Base-by-base conservation (phyloP, 1,140 invertebrate species). In the Calephelis nemesis region DNA sequence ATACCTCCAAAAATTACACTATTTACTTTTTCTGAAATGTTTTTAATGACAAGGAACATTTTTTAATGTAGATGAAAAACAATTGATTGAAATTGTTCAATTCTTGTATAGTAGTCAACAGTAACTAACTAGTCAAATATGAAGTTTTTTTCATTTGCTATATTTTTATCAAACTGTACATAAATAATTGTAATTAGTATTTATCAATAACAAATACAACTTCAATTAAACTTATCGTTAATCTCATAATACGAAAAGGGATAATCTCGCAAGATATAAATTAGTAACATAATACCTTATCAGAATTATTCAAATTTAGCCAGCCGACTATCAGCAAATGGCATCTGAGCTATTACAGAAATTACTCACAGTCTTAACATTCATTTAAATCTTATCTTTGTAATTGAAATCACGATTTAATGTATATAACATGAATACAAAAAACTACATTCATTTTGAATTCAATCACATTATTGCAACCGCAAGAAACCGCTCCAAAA, bases 391-490 rank as follows among this genome's bases (percentile, higher is more conserved):
- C 71, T 81, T 84, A 88, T 88, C 83, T 85, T 71, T 30, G 71
- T 83, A 85, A 87, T 85, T 82, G 83, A 85, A 87, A 87, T 84
- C 84, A 82, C 78, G 79, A 81, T 67, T 72, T 80, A 79, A 81
- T 30, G 30, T 82, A 65, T 78, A 74, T 76, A 65, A 50, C 62
- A 78, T 88, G 82, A 82, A 84, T 85, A 85, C 80, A 86, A 85
- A 84, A 81, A 82, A 74, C 73, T 75, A 12, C 54, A 39, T 39
- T 6, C 54, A 60, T 60, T 60, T 60, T 60, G 10, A 60, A 60
- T 60, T 60, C 54, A 60, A 60, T 60, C 54, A 60, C 30, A 39
- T 60, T 60, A 60, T 39, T 39, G 54, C 54, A 60, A 60, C 54
- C 54, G 54, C 54, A 60, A 63, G 62, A 69, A 75, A 65, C 64